A percentile compares a stretch with the other conserved stretches of the same genome.
Evolutionary conservation across 1,140 invertebrate species (phyloP).

Genomic region (Drosophila virilis): DNA sequence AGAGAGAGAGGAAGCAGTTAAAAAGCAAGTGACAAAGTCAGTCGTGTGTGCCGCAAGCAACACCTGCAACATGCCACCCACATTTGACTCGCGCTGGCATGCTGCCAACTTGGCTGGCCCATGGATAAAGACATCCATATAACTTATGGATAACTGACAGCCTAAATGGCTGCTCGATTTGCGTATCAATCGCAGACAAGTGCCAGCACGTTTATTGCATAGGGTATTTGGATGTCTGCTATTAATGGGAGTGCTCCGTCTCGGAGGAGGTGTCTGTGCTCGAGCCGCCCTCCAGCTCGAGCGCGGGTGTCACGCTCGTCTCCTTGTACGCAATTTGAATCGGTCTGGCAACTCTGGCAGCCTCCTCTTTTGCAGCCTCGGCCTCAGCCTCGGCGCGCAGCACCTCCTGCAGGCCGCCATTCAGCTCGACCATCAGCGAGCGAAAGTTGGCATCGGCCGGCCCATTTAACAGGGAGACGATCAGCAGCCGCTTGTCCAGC

Average conservation of each 20-base stretch:
- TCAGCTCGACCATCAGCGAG: not conserved
- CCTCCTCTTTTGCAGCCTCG: not conserved
- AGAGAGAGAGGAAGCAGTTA: too few species aligned
- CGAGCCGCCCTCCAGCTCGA: not conserved
- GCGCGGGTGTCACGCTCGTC: too few species aligned
- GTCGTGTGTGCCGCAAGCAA: not conserved
- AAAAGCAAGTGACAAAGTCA: not conserved
- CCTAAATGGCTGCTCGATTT: conserved; percentile 9
- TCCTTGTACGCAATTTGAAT: too few species aligned
- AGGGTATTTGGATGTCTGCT: too few species aligned
- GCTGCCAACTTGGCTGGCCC: conserved; percentile 12
- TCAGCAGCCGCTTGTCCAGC: not conserved
- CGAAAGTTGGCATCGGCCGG: not conserved
- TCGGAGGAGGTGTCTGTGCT: not conserved
- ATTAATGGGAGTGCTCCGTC: not conserved
- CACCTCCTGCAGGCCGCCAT: not conserved
- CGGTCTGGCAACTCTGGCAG: not conserved
- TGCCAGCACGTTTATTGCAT: too few species aligned
- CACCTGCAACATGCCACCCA: not conserved
- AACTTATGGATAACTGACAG: not conserved
- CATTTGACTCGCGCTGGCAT: conserved; percentile 23
- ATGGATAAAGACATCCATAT: not conserved
- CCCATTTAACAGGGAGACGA: not conserved
- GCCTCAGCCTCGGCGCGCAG: not conserved
- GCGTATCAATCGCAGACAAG: not conserved